Conservation (phyloP, 2,888 invertebrate species). For the Himalopsyche anomala region DNA sequence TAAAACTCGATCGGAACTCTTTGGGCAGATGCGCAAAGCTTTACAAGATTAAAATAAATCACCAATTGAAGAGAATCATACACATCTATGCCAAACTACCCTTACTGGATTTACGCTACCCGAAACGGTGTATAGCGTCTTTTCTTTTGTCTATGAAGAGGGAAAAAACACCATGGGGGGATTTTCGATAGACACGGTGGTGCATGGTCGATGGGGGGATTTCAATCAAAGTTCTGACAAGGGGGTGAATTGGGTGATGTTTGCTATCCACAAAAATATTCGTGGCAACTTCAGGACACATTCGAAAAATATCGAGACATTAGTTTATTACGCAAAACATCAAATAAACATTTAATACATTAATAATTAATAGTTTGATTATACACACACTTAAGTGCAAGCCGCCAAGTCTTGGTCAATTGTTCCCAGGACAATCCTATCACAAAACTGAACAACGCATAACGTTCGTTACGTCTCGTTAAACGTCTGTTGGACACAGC, state of each 20-base stretch:
- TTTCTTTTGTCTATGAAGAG: constrained; percentile 65
- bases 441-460: no score
- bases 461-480: no score
- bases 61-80: constrained; percentile 49
- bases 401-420: no score
- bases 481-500: no score
- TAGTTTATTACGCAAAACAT: no score
- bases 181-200: constrained; percentile 17
- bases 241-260: constrained; percentile 51
- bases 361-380: no score
- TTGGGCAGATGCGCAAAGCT: constrained; percentile 60
- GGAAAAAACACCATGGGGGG: constrained; percentile 54
- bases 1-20: background rate
- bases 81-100: constrained; percentile 47
- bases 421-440: no score
- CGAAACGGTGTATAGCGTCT: constrained; percentile 57
- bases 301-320: background rate
- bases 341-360: no score
- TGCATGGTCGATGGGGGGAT: constrained; percentile 44
- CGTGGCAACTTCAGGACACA: background rate
- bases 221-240: constrained; percentile 61
- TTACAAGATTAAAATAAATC: constrained; percentile 58
- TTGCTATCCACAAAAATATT: background rate
- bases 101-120: constrained; percentile 31
- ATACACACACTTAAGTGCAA: no score